phyloP scores from a whole-genome alignment of 2,113 vertebrate species.

The Callipepla squamata region DNA sequence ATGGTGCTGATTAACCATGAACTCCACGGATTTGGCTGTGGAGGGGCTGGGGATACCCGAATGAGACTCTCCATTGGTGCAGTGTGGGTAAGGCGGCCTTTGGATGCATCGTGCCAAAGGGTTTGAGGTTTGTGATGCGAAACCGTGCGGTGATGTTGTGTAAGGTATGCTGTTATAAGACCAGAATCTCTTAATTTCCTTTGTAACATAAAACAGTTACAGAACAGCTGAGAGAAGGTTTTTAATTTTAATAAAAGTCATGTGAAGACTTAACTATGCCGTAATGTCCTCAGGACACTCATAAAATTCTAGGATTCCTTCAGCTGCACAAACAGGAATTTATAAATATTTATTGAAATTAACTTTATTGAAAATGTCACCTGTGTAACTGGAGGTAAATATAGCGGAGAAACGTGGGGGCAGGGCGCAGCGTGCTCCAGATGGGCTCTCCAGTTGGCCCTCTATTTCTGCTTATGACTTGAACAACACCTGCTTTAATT shows the following conservation, averaged over 20 bases:
- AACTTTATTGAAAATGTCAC: slow-evolving; percentile 18
- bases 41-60: neutral
- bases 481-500: slow-evolving; percentile 9
- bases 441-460: neutral
- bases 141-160: rapidly evolving
- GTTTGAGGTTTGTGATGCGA: neutral
- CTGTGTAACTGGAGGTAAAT: neutral
- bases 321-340: slow-evolving; percentile 8
- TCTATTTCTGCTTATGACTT: neutral
- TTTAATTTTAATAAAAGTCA: slow-evolving; percentile 50
- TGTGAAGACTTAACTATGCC: neutral
- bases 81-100: neutral
- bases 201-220: neutral
- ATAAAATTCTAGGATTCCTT: slow-evolving; percentile 43
- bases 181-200: slow-evolving; percentile 25
- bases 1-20: neutral
- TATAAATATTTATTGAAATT: slow-evolving; percentile 52
- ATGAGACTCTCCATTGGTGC: neutral
- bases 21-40: neutral
- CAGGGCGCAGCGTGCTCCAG: neutral
- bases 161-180: neutral
- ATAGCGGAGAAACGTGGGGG: neutral
- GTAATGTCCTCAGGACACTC: slow-evolving; percentile 27
- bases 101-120: neutral
- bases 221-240: slow-evolving; percentile 26